Evolutionary conservation across 2,888 invertebrate genomes (phyloP).

Genomic region (Brachyptera putata): DNA sequence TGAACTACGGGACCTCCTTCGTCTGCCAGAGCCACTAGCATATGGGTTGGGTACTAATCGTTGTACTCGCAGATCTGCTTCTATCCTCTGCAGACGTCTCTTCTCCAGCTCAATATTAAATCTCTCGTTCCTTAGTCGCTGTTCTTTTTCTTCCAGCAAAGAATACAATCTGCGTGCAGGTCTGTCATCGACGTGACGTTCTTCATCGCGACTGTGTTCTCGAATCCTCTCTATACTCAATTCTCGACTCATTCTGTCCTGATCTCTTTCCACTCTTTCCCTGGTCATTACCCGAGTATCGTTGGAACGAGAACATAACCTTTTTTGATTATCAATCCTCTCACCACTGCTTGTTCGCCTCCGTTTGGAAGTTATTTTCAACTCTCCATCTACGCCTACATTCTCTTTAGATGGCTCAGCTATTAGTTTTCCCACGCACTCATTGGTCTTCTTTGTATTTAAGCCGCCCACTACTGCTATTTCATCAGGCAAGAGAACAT

Average conservation of each 20-base stretch:
- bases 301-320: neutral
- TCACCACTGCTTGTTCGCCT: neutral
- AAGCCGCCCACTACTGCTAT: neutral
- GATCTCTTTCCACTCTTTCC: neutral
- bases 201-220: neutral
- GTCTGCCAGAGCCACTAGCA: neutral
- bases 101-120: neutral
- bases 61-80: neutral
- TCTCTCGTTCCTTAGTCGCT: neutral
- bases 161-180: neutral
- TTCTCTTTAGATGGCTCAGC: too few species aligned
- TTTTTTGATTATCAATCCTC: neutral
- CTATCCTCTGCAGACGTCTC: neutral
- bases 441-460: too few species aligned
- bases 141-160: neutral
- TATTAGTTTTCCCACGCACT: too few species aligned
- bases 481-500: neutral
- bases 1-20: neutral
- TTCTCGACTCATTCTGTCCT: constrained; percentile 13
- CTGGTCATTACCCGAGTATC: neutral
- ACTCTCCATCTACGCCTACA: too few species aligned
- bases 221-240: constrained; percentile 5
- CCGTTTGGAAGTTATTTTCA: too few species aligned
- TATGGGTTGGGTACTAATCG: too few species aligned
- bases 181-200: neutral